Base-by-base conservation (phyloP, 2,888 invertebrate genomes). In the Euplagia quadripunctaria region DNA sequence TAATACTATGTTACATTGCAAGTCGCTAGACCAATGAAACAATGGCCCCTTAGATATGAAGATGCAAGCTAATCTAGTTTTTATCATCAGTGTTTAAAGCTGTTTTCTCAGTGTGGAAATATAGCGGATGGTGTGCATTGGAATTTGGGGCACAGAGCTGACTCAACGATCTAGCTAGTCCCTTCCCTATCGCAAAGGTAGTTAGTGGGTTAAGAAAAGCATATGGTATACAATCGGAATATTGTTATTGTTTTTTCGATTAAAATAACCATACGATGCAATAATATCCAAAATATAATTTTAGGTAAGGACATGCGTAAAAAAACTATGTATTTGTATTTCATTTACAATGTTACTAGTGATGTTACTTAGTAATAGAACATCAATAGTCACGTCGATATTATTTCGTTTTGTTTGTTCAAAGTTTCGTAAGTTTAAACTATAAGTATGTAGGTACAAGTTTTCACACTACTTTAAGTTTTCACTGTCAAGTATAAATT, bases 71-170 rank as follows among this genome's bases (percentile, higher is more conserved):
- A 91, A 88, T 89, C 64, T 89, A 73, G 81, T 71, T 79, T 85
- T 80, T 91, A 87, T 70, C 20, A 0, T 61, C 42, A 70, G 76
- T 66, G 70, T n/a, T 67, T 88, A 88, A 73, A 87, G 91, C 88
- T 81, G 83, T 75, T 86, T 88, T 91, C 94, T 74, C 83, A 80
- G 82, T 92, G 88, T 81, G 68, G 17, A 51, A 55, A 64, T 63
- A 77, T 79, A 73, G 80, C 82, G 89, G 94, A 95, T 95, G 95
- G 93, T 93, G 91, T 92, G 85, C 90, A 88, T 80, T 89, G 94
- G 95, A 93, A 96, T 96, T 95, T 95, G 94, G 95, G 94, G 87
- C 95, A 95, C 89, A 87, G 87, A 90, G 94, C 93, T 95, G 95
- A 95, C 91, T 96, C 95, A 95, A 94, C 94, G 90, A 90, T 31